Percentiles rank a stretch among this genome's conserved stretches.
phyloP scores from a whole-genome alignment of 2,797 vertebrate genomes.

The Arremon aurantiirostris region DNA sequence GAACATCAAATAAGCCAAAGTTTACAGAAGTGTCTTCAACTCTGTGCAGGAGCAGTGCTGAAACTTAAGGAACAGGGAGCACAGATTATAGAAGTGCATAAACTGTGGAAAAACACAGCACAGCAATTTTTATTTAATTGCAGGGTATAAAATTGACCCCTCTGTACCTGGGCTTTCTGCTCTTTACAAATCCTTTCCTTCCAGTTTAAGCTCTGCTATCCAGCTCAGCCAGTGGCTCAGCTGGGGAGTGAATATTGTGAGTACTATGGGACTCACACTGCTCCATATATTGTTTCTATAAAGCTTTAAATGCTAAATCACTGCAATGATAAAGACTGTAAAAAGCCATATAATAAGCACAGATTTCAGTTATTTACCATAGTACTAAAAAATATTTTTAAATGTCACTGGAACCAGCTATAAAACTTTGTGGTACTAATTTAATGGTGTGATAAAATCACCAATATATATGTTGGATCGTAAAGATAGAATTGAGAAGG shows the following conservation, averaged over 20 bases:
- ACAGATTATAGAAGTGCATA: neutral
- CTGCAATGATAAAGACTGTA: neutral
- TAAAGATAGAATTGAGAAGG: neutral
- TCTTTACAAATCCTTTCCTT: neutral
- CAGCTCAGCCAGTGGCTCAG: neutral
- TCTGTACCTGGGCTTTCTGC: neutral
- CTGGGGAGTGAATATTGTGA: neutral
- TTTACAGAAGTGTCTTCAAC: neutral
- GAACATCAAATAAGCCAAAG: neutral
- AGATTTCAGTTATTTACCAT: constrained; percentile 23
- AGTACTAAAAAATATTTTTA: neutral
- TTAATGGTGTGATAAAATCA: constrained; percentile 5
- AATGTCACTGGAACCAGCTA: neutral
- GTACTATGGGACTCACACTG: neutral
- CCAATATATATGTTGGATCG: neutral
- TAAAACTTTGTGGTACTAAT: constrained; percentile 5
- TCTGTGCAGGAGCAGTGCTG: neutral
- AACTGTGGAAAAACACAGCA: neutral
- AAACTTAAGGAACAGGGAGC: neutral
- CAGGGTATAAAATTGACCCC: neutral
- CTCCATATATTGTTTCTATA: neutral
- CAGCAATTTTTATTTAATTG: neutral
- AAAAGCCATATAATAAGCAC: neutral
- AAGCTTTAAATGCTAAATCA: constrained; percentile 9
- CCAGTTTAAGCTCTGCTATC: neutral